A percentile compares a stretch with the other conserved stretches of the same genome.
Evolutionary conservation across 2,888 invertebrate genomes (phyloP).

Genomic region (Morpho achilles): DNA sequence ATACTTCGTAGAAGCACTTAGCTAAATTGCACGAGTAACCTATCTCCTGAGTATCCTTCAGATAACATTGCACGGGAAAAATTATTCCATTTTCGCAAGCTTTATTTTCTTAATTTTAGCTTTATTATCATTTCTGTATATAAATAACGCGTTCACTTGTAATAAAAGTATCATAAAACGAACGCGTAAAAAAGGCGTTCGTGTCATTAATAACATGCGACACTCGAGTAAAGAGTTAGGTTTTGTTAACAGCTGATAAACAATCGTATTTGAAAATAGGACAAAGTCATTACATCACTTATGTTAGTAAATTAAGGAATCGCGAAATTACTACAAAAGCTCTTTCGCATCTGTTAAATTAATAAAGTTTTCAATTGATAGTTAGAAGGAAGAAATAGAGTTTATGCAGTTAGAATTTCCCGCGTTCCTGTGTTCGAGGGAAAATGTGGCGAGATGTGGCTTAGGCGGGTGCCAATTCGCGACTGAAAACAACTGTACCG

Average conservation of each 20-base stretch:
- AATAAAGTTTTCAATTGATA: conserved; percentile 7
- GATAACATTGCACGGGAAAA: conserved; percentile 1
- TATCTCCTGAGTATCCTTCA: neutral
- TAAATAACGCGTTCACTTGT: neutral
- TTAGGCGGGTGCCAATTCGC: conserved; percentile 35
- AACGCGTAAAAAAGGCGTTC: conserved; percentile 2
- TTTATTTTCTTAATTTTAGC: too few species aligned
- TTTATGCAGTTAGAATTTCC: conserved; percentile 32
- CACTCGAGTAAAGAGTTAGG: conserved; percentile 17
- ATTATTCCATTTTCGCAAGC: neutral
- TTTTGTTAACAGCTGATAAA: conserved; percentile 33
- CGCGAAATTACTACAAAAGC: neutral
- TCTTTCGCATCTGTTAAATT: conserved; percentile 1
- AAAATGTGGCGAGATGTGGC: conserved; percentile 32
- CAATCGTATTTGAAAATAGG: conserved; percentile 57
- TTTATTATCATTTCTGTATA: neutral
- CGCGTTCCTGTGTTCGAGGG: conserved; percentile 28
- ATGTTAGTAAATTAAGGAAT: neutral
- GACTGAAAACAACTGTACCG: conserved; percentile 37
- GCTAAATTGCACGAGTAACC: neutral
- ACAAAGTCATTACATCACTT: conserved; percentile 53
- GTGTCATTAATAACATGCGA: conserved; percentile 20
- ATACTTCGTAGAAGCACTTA: neutral
- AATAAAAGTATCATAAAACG: conserved; percentile 2
- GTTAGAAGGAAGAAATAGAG: conserved; percentile 6